Evolutionary conservation across 2,888 invertebrate genomes (phyloP).

Genomic region (Copidosoma aretas): DNA sequence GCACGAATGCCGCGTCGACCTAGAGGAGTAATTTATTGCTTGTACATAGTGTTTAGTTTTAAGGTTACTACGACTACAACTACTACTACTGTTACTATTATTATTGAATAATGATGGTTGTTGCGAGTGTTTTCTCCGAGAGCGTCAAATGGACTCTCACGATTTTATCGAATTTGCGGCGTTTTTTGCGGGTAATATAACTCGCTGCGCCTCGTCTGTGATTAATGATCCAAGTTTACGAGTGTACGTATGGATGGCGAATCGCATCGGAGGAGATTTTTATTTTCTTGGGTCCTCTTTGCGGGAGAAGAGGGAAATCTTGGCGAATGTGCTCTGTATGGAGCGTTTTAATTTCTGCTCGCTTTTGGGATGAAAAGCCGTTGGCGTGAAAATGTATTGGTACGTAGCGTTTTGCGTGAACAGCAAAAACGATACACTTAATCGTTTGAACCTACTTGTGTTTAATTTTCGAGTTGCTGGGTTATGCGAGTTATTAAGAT

Average conservation of each 20-base stretch:
- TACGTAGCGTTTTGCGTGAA: constrained; percentile 23
- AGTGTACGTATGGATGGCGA: not conserved
- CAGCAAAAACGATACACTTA: constrained; percentile 18
- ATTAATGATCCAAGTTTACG: constrained; percentile 56
- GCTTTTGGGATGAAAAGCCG: not conserved
- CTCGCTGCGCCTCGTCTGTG: constrained; percentile 58
- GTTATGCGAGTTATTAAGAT: constrained; percentile 21
- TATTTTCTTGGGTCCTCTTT: not conserved
- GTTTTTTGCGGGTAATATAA: not conserved
- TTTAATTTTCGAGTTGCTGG: constrained; percentile 28
- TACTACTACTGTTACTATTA: not conserved
- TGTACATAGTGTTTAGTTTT: not conserved
- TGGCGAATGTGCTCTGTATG: constrained; percentile 19
- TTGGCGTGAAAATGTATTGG: not conserved
- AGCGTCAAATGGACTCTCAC: too few species aligned
- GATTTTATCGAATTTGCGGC: not conserved
- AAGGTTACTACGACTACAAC: not conserved
- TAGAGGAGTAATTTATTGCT: not conserved
- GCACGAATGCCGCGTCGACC: not conserved
- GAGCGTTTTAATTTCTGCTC: constrained; percentile 20
- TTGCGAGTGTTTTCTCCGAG: too few species aligned
- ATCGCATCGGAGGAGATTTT: constrained; percentile 10
- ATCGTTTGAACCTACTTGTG: constrained; percentile 15
- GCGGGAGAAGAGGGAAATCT: constrained; percentile 10
- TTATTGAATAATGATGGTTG: not conserved